Evolutionary conservation across 2,797 vertebrate genomes (phyloP).

Genomic region (Hirundo rustica): DNA sequence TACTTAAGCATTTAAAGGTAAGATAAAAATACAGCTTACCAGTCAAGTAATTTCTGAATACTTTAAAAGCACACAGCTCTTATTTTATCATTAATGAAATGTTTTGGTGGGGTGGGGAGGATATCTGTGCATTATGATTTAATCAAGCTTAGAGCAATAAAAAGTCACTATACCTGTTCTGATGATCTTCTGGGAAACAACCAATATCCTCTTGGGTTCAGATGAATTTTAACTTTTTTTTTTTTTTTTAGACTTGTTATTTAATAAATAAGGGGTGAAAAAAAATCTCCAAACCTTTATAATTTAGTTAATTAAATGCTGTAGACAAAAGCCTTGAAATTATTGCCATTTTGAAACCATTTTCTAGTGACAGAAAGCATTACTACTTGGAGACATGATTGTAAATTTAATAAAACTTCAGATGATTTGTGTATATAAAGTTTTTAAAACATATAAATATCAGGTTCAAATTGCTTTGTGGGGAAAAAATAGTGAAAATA

Average conservation of each 20-base stretch:
- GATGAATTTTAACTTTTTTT: conserved; percentile 15
- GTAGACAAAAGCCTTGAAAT: not conserved
- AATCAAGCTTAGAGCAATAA: conserved; percentile 42
- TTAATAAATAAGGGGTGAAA: not conserved
- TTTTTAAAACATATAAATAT: not conserved
- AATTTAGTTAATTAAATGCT: conserved; percentile 29
- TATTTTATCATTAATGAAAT: conserved; percentile 17
- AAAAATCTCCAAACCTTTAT: not conserved
- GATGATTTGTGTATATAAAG: not conserved
- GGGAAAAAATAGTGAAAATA: conserved; percentile 25
- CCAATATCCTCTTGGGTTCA: conserved; percentile 41
- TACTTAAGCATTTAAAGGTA: not conserved
- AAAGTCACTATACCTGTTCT: not conserved
- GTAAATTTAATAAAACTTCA: conserved; percentile 19
- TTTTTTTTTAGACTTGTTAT: conserved; percentile 8
- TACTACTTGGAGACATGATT: not conserved
- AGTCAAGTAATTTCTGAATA: not conserved
- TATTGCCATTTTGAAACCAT: conserved; percentile 3
- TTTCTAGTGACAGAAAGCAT: not conserved
- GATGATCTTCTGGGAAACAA: not conserved
- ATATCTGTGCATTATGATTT: not conserved
- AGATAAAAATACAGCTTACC: not conserved
- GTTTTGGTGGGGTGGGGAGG: not conserved
- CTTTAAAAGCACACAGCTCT: not conserved
- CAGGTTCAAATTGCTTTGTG: conserved; percentile 13